phyloP scores from a whole-genome alignment of 2,888 invertebrate genomes.

The Nomada ruficornis region DNA sequence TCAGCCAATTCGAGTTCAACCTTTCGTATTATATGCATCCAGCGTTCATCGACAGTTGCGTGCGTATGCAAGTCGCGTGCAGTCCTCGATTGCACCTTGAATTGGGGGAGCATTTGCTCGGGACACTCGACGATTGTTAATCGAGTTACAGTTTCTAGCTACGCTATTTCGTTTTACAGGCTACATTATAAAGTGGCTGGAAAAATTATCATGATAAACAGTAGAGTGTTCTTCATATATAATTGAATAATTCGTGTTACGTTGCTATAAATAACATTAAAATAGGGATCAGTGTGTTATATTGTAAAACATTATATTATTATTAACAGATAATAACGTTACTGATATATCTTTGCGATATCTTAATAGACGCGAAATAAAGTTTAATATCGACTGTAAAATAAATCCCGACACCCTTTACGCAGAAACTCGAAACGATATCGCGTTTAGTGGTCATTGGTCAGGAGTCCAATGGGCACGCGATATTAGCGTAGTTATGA shows the following conservation, averaged over 20 bases:
- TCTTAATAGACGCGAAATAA: background rate
- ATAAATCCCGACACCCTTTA: background rate
- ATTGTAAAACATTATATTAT: too few relatives aligned
- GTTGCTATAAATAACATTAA: too few relatives aligned
- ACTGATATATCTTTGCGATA: too few relatives aligned
- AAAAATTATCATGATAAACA: background rate
- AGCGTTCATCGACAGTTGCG: slow-evolving; percentile 24
- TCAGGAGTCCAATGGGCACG: background rate
- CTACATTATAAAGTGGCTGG: background rate
- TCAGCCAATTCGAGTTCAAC: slow-evolving; percentile 67
- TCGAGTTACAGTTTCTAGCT: slow-evolving; percentile 10
- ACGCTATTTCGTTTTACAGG: background rate
- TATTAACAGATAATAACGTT: too few relatives aligned
- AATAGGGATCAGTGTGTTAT: too few relatives aligned
- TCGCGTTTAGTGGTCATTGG: background rate
- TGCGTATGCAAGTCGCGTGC: slow-evolving; percentile 27
- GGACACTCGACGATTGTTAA: slow-evolving; percentile 22
- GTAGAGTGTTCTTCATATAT: background rate
- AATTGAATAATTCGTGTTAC: background rate
- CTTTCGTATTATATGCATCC: slow-evolving; percentile 28
- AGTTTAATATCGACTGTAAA: too few relatives aligned
- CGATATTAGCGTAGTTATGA: slow-evolving; percentile 45
- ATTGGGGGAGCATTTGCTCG: slow-evolving; percentile 6
- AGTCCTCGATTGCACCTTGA: slow-evolving; percentile 28
- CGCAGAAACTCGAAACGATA: background rate